These are phyloP conservation scores for Pseudochaenichthys georgianus DNA, from an alignment of 2,797 vertebrate genomes.

Conservation along the genomic window DNA sequence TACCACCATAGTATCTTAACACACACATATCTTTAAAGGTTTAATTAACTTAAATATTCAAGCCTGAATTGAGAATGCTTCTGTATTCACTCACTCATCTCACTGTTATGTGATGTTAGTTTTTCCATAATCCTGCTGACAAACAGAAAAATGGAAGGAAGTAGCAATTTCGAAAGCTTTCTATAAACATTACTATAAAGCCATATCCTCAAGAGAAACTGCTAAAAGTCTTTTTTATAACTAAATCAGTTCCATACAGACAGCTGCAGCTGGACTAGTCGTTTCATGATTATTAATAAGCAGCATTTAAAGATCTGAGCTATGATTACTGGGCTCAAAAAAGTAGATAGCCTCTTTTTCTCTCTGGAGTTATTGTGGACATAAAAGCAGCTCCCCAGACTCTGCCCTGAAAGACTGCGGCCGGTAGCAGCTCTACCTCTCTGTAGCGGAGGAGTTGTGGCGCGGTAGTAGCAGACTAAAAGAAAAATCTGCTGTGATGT, in stretches of 20 bases:
- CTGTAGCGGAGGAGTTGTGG: slow-evolving; percentile 37
- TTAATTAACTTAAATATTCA: neutral
- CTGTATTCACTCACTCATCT: neutral
- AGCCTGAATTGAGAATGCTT: neutral
- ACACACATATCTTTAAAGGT: neutral
- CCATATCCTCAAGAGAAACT: slow-evolving; percentile 31
- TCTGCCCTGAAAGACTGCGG: slow-evolving; percentile 56
- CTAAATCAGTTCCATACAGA: slow-evolving; percentile 50
- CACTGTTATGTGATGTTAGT: neutral
- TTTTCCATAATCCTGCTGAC: too few relatives aligned
- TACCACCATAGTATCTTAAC: neutral
- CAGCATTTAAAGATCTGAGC: slow-evolving; percentile 47
- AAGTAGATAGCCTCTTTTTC: slow-evolving; percentile 47
- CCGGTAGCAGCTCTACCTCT: slow-evolving; percentile 65
- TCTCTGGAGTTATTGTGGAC: slow-evolving; percentile 61
- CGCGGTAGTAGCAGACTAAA: slow-evolving; percentile 46
- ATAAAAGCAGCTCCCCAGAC: slow-evolving; percentile 65
- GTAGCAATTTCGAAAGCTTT: slow-evolving; percentile 36
- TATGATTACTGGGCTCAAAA: slow-evolving; percentile 41
- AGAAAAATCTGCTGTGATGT: slow-evolving; percentile 74
- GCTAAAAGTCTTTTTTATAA: slow-evolving; percentile 54
- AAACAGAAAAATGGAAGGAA: too few relatives aligned
- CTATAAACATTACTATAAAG: slow-evolving; percentile 27
- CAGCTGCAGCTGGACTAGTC: slow-evolving; percentile 48
- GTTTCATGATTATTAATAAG: slow-evolving; percentile 37